Base-by-base conservation (phyloP, 2,888 invertebrate genomes). In the Taphrorychus bicolor region DNA sequence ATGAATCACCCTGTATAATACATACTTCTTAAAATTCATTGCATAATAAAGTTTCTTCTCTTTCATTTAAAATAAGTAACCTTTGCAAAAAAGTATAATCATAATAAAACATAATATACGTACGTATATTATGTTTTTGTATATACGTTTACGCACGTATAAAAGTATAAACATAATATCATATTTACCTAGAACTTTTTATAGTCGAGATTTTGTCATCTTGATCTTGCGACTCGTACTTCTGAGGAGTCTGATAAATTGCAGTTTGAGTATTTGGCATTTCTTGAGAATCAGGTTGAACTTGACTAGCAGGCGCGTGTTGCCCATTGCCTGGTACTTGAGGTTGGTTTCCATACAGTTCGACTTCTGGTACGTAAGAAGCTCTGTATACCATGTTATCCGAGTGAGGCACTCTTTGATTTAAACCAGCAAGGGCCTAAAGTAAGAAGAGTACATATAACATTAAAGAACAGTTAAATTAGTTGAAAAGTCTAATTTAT, bases 301-400 rank as follows among this genome's bases (percentile, higher is more conserved):
- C 18, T 22, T 64, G 49, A 42, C 40, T 52, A n/a, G 56, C 14
- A 23, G 41, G 40, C 1, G 11, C 16, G 23, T 5, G 16, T 7
- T 7, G 14, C 7, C 5, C 9, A 5, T 51, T 51, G n/a, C 62
- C 67, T 48, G 57, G 57, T 5, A 11, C 41, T 2, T 41, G 32
- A 23, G 40, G 18, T 18, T 57, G 57, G 9, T 68, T 68, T 21
- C 63, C 52, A 56, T 85, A 85, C 69, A 78, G 79, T 76, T 87
- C 85, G 74, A 85, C 84, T 42, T 84, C 82, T 23, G 84, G 83
- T 80, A 86, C 86, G 74, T 83, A 86, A 42, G 82, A 82, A 3
- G 86, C 85, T 75, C 86, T 83, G 77, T 85, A 87, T 70, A 86
- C 83, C 70, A 85, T 54, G 45, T 45, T 45, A 16, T 57, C 59